Conservation (phyloP, 2,888 invertebrate genomes). For the Metellina segmentata region DNA sequence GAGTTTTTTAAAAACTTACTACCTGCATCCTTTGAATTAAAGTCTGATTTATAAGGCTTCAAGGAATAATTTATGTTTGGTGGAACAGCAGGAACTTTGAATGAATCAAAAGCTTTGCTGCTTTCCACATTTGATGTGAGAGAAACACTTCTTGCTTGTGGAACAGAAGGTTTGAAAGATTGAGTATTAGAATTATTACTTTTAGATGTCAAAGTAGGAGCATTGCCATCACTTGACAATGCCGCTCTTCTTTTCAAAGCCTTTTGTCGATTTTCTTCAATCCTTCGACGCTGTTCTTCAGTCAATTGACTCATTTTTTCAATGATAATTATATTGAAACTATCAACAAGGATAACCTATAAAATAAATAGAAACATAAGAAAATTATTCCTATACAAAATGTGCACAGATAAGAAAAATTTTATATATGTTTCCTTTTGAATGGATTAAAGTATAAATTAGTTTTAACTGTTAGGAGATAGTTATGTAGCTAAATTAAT, state of each 20-base stretch:
- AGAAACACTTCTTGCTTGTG: not conserved
- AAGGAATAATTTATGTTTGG: not conserved
- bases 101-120: not conserved
- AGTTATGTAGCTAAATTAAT: no score
- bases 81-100: not conserved
- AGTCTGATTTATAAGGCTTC: not conserved
- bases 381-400: no score
- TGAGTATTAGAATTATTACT: not conserved
- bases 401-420: no score
- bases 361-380: no score
- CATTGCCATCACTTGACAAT: not conserved
- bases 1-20: not conserved
- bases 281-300: conserved; percentile 81
- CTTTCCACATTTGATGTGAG: not conserved
- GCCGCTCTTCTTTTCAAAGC: conserved; percentile 81
- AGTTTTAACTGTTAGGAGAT: no score
- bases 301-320: conserved; percentile 78
- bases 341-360: no score
- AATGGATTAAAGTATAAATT: no score
- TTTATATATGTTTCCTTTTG: no score
- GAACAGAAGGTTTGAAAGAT: not conserved
- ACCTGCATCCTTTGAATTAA: not conserved
- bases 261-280: conserved; percentile 82
- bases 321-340: no score
- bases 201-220: not conserved